These are phyloP conservation scores for Arctia plantaginis DNA, from an alignment of 2,888 invertebrate genomes.

Conservation along the genomic window DNA sequence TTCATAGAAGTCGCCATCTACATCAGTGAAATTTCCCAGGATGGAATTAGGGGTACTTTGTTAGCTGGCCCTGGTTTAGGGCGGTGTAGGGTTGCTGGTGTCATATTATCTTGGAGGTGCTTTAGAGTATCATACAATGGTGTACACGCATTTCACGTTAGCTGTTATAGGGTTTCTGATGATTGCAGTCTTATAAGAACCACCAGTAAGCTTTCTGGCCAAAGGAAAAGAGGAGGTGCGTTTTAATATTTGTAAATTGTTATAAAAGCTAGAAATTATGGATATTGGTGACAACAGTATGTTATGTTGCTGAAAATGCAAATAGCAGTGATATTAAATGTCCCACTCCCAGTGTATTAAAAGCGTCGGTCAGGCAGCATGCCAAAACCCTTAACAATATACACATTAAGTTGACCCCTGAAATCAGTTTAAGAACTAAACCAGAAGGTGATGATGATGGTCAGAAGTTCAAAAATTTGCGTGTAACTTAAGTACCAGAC, in stretches of 20 bases:
- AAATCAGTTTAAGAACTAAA: too few relatives aligned
- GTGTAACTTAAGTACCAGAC: too few relatives aligned
- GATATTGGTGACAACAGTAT: too few relatives aligned
- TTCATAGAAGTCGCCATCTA: constrained; percentile 66
- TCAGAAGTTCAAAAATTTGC: too few relatives aligned
- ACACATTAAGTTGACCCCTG: too few relatives aligned
- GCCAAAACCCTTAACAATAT: too few relatives aligned
- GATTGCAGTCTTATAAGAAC: constrained; percentile 63
- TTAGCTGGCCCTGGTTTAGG: constrained; percentile 69
- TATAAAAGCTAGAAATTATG: too few relatives aligned
- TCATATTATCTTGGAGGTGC: constrained; percentile 70
- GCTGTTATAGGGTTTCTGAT: constrained; percentile 53
- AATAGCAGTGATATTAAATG: too few relatives aligned
- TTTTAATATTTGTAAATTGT: not conserved
- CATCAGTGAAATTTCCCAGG: constrained; percentile 72
- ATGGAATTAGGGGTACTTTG: constrained; percentile 72
- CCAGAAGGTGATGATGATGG: too few relatives aligned
- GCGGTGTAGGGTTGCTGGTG: constrained; percentile 66
- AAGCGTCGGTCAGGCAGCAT: too few relatives aligned
- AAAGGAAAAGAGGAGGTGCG: constrained; percentile 67
- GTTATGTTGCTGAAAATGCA: too few relatives aligned
- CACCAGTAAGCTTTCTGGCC: constrained; percentile 69
- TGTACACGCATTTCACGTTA: constrained; percentile 61
- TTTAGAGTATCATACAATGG: constrained; percentile 63
- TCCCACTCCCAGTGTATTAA: too few relatives aligned